A percentile compares a stretch with the other conserved stretches of the same genome.
These are phyloP conservation scores for Cylloceria caligata DNA, from an alignment of 2,888 invertebrate genomes.

Conservation along the genomic window DNA sequence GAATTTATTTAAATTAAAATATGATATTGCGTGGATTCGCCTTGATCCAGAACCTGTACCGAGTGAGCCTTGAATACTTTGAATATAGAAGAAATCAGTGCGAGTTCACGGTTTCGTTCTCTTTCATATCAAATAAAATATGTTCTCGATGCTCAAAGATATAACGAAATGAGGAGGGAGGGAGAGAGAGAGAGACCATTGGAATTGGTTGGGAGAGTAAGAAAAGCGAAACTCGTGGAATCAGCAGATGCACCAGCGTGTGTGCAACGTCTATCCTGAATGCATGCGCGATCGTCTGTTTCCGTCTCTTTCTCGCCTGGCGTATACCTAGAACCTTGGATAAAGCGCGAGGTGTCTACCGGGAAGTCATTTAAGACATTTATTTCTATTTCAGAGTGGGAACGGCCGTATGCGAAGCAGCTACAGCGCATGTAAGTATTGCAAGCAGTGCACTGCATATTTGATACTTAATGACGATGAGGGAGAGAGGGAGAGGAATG, in stretches of 20 bases:
- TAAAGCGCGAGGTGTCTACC: conserved; percentile 62
- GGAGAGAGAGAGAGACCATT: background rate
- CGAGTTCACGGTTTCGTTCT: conserved; percentile 7
- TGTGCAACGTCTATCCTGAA: conserved; percentile 44
- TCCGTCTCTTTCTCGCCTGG: conserved; percentile 20
- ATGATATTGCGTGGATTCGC: background rate
- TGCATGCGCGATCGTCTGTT: conserved; percentile 10
- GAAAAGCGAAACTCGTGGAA: conserved; percentile 55
- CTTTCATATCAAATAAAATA: conserved; percentile 2
- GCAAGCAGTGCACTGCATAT: background rate
- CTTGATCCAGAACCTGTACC: conserved; percentile 15
- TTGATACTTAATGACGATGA: conserved; percentile 3
- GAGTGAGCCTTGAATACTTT: conserved; percentile 1
- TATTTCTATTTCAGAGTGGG: conserved; percentile 46
- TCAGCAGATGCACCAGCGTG: conserved; percentile 65
- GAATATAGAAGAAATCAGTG: conserved; percentile 19
- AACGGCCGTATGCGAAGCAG: conserved; percentile 8
- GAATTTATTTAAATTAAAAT: background rate
- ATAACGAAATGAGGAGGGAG: background rate
- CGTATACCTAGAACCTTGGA: conserved; percentile 62
- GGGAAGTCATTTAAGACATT: conserved; percentile 63
- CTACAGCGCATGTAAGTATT: background rate
- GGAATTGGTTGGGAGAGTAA: conserved; percentile 15
- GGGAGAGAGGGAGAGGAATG: background rate
- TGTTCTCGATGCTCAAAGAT: background rate